phyloP scores from a whole-genome alignment of 2,797 vertebrate species.

The Periparus ater region DNA sequence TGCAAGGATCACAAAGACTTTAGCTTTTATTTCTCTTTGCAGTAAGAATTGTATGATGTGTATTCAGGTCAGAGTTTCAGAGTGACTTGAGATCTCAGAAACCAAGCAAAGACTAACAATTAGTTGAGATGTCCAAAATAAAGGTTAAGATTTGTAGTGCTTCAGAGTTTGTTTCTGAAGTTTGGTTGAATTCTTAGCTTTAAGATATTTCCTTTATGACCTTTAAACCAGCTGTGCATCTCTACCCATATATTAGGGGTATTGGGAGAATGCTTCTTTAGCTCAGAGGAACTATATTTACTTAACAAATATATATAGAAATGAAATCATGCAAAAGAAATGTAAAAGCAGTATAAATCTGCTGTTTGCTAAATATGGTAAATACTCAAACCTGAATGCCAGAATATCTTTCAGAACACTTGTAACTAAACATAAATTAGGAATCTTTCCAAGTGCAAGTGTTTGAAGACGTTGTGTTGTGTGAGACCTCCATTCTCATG shows the following conservation, averaged over 20 bases:
- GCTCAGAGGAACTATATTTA: conserved; percentile 1
- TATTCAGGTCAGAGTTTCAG: neutral
- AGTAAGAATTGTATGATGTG: neutral
- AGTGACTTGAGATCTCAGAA: neutral
- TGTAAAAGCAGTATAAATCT: neutral
- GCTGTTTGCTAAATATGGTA: conserved; percentile 1
- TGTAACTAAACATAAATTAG: neutral
- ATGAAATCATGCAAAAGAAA: neutral
- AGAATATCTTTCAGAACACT: neutral
- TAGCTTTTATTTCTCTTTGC: neutral
- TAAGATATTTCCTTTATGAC: neutral
- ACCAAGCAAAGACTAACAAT: neutral
- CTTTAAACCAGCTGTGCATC: neutral
- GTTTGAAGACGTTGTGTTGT: neutral
- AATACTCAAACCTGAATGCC: neutral
- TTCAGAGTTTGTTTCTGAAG: neutral
- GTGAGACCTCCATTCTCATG: neutral
- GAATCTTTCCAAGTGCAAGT: neutral
- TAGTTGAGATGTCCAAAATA: neutral
- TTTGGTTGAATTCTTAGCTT: neutral
- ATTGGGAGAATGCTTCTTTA: neutral
- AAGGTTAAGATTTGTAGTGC: neutral
- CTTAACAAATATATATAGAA: conserved; percentile 23
- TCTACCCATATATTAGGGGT: neutral
- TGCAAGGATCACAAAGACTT: neutral